phyloP scores from a whole-genome alignment of 1,140 invertebrate genomes.

The Chlorops oryzae region DNA sequence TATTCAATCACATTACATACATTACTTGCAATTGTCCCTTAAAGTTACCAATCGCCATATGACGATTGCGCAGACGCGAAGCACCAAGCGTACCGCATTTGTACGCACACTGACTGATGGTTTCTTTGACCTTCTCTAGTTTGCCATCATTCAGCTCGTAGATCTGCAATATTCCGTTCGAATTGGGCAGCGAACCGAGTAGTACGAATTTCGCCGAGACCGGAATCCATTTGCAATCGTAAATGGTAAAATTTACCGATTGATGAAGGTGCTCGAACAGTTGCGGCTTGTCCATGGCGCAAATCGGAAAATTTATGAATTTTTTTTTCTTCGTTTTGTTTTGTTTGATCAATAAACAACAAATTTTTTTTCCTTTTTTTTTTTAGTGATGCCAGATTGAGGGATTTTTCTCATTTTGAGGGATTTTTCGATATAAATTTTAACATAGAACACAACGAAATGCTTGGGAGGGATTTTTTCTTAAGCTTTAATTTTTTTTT shows the following conservation, averaged over 20 bases:
- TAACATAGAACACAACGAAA: too few relatives aligned
- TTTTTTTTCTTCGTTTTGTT: too few relatives aligned
- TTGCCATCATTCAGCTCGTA: constrained; percentile 73
- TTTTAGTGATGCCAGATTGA: too few relatives aligned
- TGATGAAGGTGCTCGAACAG: constrained; percentile 85
- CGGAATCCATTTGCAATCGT: constrained; percentile 93
- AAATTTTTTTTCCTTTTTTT: too few relatives aligned
- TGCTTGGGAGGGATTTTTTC: too few relatives aligned
- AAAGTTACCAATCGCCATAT: constrained; percentile 88
- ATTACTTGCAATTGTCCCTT: constrained; percentile 79
- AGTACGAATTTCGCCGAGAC: constrained; percentile 85
- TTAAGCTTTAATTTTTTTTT: too few relatives aligned
- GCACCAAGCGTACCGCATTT: constrained; percentile 93
- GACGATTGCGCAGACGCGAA: constrained; percentile 67
- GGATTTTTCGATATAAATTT: too few relatives aligned
- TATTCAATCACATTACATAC: constrained; percentile 51
- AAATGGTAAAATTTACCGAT: constrained; percentile 76
- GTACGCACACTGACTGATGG: constrained; percentile 73
- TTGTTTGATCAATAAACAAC: too few relatives aligned
- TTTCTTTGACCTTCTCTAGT: constrained; percentile 64
- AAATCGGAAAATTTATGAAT: too few relatives aligned
- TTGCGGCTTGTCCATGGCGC: constrained; percentile 78
- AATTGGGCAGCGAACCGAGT: constrained; percentile 76
- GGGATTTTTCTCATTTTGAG: too few relatives aligned
- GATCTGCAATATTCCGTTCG: constrained; percentile 80